Evolutionary conservation across 2,888 invertebrate species (phyloP).

Genomic region (Malachius bipustulatus): DNA sequence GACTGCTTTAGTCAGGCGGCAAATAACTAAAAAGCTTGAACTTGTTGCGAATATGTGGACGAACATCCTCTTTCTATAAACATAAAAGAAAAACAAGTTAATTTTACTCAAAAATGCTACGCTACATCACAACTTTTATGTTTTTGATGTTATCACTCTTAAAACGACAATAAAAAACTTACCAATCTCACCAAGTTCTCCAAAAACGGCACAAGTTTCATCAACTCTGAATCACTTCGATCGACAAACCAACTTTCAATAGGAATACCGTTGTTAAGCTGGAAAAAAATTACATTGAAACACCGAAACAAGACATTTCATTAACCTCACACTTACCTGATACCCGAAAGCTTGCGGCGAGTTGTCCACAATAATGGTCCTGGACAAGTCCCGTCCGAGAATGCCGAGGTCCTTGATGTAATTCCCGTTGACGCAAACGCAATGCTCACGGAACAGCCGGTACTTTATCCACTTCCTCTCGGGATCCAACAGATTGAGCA

Average conservation of each 20-base stretch:
- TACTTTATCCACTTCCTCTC: constrained; percentile 81
- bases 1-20: constrained; percentile 59
- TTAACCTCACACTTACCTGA: constrained; percentile 43
- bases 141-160: background rate
- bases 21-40: constrained; percentile 82
- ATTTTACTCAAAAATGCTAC: constrained; percentile 3
- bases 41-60: constrained; percentile 82
- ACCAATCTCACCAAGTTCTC: constrained; percentile 74
- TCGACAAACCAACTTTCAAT: constrained; percentile 97
- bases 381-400: constrained; percentile 80
- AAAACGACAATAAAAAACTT: constrained; percentile 30
- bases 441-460: constrained; percentile 89
- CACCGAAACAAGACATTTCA: constrained; percentile 2
- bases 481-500: constrained; percentile 85
- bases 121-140: background rate
- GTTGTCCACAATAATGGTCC: constrained; percentile 79
- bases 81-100: constrained; percentile 15
- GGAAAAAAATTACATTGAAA: constrained; percentile 28
- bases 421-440: constrained; percentile 88
- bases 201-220: constrained; percentile 84
- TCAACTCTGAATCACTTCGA: constrained; percentile 74
- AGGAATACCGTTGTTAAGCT: constrained; percentile 92
- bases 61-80: constrained; percentile 78
- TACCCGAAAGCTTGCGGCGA: constrained; percentile 90
- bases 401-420: constrained; percentile 93